Conservation (phyloP, 2,888 invertebrate genomes). For the Thecophora atra region DNA sequence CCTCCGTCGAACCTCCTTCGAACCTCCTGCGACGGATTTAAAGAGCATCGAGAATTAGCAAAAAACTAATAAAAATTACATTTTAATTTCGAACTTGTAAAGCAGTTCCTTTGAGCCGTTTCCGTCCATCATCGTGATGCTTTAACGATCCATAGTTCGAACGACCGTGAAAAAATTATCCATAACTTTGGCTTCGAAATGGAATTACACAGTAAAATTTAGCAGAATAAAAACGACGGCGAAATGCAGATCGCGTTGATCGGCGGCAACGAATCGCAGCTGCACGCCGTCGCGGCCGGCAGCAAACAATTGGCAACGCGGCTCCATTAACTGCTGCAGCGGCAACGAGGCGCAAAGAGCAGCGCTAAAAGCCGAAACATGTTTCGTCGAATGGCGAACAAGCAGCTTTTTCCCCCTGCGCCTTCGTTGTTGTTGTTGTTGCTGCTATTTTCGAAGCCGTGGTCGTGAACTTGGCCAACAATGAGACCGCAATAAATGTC, state of each 20-base stretch:
- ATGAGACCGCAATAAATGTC: conserved; percentile 33
- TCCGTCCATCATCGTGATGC: too few relatives aligned
- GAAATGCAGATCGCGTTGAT: conserved; percentile 14
- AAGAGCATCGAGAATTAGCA: too few relatives aligned
- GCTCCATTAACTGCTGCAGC: neutral
- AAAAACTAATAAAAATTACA: too few relatives aligned
- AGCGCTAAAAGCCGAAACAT: conserved; percentile 52
- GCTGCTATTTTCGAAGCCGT: conserved; percentile 1
- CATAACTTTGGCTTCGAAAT: conserved; percentile 4
- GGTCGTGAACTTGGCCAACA: conserved; percentile 37
- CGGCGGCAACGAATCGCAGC: conserved; percentile 2
- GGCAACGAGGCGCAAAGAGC: conserved; percentile 24
- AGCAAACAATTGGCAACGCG: conserved; percentile 18
- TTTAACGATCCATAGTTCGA: too few relatives aligned
- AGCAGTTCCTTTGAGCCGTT: too few relatives aligned
- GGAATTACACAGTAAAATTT: neutral
- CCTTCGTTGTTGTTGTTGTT: neutral
- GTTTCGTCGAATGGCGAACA: conserved; percentile 48
- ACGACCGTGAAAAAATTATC: conserved; percentile 11
- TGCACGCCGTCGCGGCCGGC: neutral
- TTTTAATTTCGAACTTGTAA: neutral
- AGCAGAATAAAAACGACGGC: neutral
- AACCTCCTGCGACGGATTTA: too few relatives aligned
- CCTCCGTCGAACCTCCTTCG: too few relatives aligned
- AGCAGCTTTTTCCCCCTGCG: conserved; percentile 40